These are phyloP conservation scores for Centruroides sculpturatus DNA, from an alignment of 1,140 invertebrate species.

Conservation along the genomic window DNA sequence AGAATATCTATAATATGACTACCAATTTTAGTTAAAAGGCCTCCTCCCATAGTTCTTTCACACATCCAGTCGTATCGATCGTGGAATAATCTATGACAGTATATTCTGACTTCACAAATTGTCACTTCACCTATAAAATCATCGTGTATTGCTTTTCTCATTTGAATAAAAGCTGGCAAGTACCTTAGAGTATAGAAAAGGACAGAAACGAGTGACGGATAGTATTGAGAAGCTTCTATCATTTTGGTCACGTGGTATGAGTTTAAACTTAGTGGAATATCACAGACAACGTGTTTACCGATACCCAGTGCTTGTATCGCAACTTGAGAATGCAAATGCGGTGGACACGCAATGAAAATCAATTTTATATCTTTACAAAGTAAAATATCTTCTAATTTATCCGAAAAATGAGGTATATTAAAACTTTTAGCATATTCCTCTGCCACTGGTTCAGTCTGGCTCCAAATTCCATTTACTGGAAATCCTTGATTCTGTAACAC, in stretches of 20 bases:
- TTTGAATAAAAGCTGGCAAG: constrained; percentile 60
- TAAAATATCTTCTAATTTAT: constrained; percentile 88
- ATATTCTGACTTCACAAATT: constrained; percentile 70
- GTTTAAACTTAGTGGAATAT: constrained; percentile 76
- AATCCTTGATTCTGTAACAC: constrained; percentile 72
- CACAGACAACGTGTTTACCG: constrained; percentile 92
- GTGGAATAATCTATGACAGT: constrained; percentile 67
- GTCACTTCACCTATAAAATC: constrained; percentile 66
- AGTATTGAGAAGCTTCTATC: constrained; percentile 73
- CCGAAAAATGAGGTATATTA: constrained; percentile 76
- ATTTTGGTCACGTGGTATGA: constrained; percentile 78
- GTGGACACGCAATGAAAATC: constrained; percentile 85
- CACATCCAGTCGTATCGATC: constrained; percentile 76
- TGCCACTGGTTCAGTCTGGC: constrained; percentile 66
- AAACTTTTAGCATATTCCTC: constrained; percentile 60
- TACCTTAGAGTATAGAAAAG: constrained; percentile 85
- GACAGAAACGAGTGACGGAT: constrained; percentile 83
- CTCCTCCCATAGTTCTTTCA: constrained; percentile 90
- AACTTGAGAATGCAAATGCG: constrained; percentile 87
- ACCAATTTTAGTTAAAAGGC: constrained; percentile 75
- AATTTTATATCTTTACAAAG: constrained; percentile 84
- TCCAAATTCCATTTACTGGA: constrained; percentile 76
- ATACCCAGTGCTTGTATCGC: constrained; percentile 92
- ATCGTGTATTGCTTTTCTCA: constrained; percentile 63
- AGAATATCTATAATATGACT: constrained; percentile 88